These are phyloP conservation scores for Centropus unirufus DNA, from an alignment of 2,113 vertebrate genomes.

Conservation along the genomic window DNA sequence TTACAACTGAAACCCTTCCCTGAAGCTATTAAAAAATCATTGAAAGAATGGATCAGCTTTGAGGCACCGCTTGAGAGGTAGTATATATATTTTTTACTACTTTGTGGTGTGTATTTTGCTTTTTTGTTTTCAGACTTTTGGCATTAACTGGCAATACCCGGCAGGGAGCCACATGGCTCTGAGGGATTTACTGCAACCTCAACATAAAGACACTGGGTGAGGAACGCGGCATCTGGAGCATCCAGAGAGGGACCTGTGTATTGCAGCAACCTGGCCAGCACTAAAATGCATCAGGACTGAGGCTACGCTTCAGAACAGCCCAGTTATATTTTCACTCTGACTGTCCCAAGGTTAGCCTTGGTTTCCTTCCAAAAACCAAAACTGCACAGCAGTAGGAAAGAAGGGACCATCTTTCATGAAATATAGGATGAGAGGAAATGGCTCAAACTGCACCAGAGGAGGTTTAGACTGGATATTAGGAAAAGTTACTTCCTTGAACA, in stretches of 20 bases:
- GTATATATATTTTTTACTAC: not conserved
- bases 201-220: not conserved
- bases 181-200: not conserved
- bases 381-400: not conserved
- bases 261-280: not conserved
- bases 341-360: rapidly evolving
- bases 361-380: not conserved
- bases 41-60: not conserved
- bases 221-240: rapidly evolving
- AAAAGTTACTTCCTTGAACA: too few species aligned
- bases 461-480: too few species aligned
- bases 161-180: not conserved
- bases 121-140: not conserved
- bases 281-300: rapidly evolving
- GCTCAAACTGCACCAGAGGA: too few species aligned
- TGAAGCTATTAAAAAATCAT: not conserved
- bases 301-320: not conserved
- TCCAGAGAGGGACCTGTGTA: not conserved
- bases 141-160: not conserved
- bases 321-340: not conserved
- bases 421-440: too few species aligned
- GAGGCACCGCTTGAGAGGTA: not conserved
- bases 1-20: not conserved
- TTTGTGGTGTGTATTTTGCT: not conserved
- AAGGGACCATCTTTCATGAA: not conserved